Conservation (phyloP, 2,797 vertebrate genomes). For the Periparus ater region DNA sequence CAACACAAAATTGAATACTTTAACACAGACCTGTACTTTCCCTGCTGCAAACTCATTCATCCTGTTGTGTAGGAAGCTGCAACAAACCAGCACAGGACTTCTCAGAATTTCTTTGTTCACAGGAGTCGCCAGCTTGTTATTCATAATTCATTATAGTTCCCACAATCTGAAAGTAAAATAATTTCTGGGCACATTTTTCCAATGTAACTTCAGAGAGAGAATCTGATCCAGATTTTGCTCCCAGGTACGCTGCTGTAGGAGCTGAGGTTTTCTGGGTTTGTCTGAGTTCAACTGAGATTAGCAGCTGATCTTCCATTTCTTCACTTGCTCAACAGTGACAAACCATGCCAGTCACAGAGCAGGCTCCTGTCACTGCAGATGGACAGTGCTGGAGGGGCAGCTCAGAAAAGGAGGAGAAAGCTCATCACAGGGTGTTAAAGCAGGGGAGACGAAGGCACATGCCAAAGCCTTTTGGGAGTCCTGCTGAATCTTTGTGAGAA, state of each 20-base stretch:
- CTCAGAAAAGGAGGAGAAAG: not conserved
- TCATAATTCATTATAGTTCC: not conserved
- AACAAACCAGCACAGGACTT: not conserved
- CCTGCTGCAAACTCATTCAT: conserved; percentile 1
- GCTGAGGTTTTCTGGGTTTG: not conserved
- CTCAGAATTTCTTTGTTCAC: not conserved
- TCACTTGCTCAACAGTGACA: not conserved
- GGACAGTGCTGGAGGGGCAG: not conserved
- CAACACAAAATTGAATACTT: not conserved
- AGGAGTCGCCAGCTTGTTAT: not conserved
- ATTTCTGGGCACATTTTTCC: not conserved
- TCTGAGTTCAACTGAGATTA: not conserved
- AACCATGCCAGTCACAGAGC: not conserved
- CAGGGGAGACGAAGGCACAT: not conserved
- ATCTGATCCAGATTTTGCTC: not conserved
- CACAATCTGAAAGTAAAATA: not conserved
- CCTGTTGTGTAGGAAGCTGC: not conserved
- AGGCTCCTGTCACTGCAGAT: not conserved
- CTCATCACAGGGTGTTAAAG: not conserved
- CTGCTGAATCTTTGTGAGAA: not conserved
- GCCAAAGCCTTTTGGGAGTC: not conserved
- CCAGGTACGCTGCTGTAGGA: not conserved
- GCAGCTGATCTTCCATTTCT: not conserved
- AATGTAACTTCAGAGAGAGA: not conserved
- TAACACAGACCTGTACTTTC: not conserved